A percentile compares a stretch with the other conserved stretches of the same genome.
phyloP scores from a whole-genome alignment of 2,797 vertebrate species.

The Sebastes miniatus region DNA sequence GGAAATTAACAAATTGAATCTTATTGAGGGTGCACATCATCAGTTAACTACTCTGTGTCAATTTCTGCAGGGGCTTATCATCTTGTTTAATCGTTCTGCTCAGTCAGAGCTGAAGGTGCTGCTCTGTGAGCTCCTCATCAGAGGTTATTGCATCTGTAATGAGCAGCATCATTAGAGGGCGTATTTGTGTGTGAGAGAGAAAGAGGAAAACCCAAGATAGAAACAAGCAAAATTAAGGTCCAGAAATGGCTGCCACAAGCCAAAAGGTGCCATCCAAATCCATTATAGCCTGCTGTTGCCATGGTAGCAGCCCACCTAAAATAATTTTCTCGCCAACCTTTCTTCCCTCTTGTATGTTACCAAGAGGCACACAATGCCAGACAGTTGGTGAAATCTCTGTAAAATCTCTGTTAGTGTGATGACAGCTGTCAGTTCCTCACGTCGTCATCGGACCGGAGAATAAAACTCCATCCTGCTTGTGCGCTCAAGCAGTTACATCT shows the following conservation, averaged over 20 bases:
- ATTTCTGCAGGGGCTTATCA: constrained; percentile 8
- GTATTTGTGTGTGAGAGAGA: neutral
- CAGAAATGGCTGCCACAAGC: constrained; percentile 39
- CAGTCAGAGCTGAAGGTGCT: neutral
- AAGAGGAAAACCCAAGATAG: neutral
- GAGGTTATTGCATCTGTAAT: constrained; percentile 19
- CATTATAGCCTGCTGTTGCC: constrained; percentile 46
- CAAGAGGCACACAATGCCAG: constrained; percentile 1
- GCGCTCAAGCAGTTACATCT: neutral
- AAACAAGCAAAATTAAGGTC: constrained; percentile 17
- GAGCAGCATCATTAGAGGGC: constrained; percentile 9
- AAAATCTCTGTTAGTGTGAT: neutral
- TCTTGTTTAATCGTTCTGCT: constrained; percentile 27
- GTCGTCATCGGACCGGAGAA: neutral
- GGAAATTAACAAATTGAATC: neutral
- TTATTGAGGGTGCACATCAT: neutral
- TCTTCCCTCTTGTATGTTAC: constrained; percentile 7
- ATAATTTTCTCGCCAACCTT: constrained; percentile 4
- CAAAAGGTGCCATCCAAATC: constrained; percentile 37
- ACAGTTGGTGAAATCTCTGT: neutral
- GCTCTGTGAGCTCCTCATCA: constrained; percentile 6
- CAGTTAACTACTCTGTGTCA: neutral
- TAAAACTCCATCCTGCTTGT: neutral
- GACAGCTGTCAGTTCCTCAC: constrained; percentile 37
- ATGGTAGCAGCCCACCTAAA: constrained; percentile 57